Evolutionary conservation across 2,888 invertebrate species (phyloP).

Genomic region (Fragum whitleyi): DNA sequence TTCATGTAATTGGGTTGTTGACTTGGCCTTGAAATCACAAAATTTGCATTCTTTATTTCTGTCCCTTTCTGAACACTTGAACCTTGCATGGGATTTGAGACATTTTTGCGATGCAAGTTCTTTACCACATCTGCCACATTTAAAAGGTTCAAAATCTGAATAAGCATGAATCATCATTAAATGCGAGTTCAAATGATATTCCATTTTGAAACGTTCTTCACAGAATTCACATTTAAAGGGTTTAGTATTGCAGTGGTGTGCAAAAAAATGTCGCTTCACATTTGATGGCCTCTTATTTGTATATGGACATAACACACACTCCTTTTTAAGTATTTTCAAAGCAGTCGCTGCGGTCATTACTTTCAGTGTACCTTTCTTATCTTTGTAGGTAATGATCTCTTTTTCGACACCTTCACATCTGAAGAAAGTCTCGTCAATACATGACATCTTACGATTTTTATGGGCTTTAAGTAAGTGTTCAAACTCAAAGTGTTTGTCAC

Average conservation of each 20-base stretch:
- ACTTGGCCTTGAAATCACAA: not conserved
- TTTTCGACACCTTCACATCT: not conserved
- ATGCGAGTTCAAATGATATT: not conserved
- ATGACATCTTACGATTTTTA: not conserved
- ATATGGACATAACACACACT: not conserved
- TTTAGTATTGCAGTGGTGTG: not conserved
- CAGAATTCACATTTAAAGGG: not conserved
- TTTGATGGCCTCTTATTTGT: not conserved
- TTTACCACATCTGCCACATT: not conserved
- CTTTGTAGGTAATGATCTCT: not conserved
- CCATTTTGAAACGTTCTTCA: not conserved
- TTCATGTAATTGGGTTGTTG: not conserved
- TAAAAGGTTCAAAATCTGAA: not conserved
- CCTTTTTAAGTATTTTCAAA: not conserved
- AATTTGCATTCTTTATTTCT: not conserved
- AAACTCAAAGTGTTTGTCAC: not conserved
- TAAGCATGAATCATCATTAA: not conserved
- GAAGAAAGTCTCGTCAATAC: not conserved
- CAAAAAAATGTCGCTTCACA: not conserved
- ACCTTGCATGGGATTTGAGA: not conserved
- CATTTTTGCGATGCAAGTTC: not conserved
- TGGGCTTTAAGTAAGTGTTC: not conserved
- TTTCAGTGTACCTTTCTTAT: not conserved
- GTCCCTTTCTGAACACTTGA: not conserved
- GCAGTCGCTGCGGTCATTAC: not conserved